Base-by-base conservation (phyloP, 2,888 invertebrate genomes). In the Maniola hyperantus region DNA sequence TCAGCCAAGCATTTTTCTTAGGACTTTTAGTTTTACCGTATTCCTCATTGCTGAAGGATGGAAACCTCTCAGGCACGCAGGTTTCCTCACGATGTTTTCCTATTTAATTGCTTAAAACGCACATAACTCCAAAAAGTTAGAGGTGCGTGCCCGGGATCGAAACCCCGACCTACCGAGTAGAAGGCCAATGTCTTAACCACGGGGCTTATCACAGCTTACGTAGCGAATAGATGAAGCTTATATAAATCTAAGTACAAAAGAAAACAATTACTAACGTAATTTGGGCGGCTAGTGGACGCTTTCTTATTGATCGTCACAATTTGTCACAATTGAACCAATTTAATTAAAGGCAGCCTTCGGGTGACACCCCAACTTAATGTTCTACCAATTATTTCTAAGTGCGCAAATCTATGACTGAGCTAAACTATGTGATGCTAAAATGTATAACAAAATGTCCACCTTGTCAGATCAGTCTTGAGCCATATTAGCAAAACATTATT, bases 271-370 rank as follows among this genome's bases (percentile, higher is more conserved):
- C 42, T 42, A 26, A 2, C 26, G 2, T 58, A 66, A 58, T 63
- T 66, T 39, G 50, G 51, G 18, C 5, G 44, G 26, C 5, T 20
- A 64, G 26, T 33, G 50, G 57, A 33, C 11, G 20, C 20, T 20
- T n/a, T 33, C 42, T 44, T 61, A 46, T 60, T 48, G 26, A 60
- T 65, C 42, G 50, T 11, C 13, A 51, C 61, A 50, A 62, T 57
- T 66, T 44, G 50, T 46, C 26, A 61, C 62, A 60, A 59, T 63
- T 59, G 66, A 50, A 39, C 50, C 66, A 66, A 66, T 69, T 69
- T 51, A 66, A 69, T 69, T 66, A 66, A 64, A 64, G 44, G 34
- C 36, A 50, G n/a, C 54, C 20, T 55, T 42, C 54, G 54, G 39
- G 39, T 55, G 60, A 26, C 61, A 50, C 53, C 64, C 50, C 20